phyloP scores from a whole-genome alignment of 1,140 invertebrate species.

The Ylistrum balloti region DNA sequence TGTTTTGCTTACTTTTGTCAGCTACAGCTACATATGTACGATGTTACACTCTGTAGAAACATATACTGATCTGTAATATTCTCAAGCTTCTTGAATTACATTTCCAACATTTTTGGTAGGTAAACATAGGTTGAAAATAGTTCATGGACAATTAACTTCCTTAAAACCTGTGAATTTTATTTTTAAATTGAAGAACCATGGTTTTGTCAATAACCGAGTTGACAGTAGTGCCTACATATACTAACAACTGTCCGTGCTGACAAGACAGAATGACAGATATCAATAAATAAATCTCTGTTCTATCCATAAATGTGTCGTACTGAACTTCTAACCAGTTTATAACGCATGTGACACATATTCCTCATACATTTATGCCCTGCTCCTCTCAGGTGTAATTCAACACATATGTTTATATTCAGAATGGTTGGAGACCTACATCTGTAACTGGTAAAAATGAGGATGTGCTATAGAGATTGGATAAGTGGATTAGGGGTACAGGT shows the following conservation, averaged over 20 bases:
- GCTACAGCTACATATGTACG: neutral
- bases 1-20: neutral
- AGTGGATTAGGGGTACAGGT: neutral
- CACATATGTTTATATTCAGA: neutral
- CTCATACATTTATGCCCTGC: neutral
- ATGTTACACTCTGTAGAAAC: neutral
- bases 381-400: neutral
- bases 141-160: neutral
- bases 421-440: slow-evolving; percentile 5
- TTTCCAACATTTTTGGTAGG: neutral
- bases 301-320: neutral
- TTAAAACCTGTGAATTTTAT: neutral
- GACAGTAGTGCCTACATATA: neutral
- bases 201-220: neutral
- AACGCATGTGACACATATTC: neutral
- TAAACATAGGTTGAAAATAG: neutral
- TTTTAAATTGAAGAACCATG: neutral
- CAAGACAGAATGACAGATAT: neutral
- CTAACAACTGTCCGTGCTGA: neutral
- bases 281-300: neutral
- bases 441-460: neutral
- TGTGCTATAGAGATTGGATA: neutral
- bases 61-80: neutral
- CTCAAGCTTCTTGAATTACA: neutral
- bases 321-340: neutral